phyloP scores from a whole-genome alignment of 2,797 vertebrate species.

The Pipistrellus nathusii region DNA sequence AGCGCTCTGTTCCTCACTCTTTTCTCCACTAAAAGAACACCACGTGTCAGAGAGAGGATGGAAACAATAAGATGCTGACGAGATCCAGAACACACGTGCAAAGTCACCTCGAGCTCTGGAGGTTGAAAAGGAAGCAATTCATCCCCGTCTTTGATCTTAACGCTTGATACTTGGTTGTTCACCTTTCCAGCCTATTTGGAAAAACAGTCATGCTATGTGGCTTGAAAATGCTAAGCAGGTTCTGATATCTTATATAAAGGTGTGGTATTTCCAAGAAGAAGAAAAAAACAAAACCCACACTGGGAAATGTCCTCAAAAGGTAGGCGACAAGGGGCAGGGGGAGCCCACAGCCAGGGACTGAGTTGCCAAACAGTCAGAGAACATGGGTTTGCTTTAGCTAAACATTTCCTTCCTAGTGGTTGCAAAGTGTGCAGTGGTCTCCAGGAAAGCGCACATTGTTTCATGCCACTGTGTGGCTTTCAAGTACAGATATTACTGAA shows the following conservation, averaged over 20 bases:
- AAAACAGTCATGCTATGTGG: slow-evolving; percentile 83
- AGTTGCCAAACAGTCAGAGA: slow-evolving; percentile 77
- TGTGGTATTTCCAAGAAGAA: slow-evolving; percentile 83
- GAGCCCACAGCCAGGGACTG: slow-evolving; percentile 70
- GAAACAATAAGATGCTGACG: slow-evolving; percentile 79
- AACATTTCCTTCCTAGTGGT: slow-evolving; percentile 78
- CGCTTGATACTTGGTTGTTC: slow-evolving; percentile 72
- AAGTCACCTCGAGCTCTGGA: slow-evolving; percentile 66
- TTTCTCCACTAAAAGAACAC: slow-evolving; percentile 80
- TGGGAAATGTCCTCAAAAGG: slow-evolving; percentile 77
- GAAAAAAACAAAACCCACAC: not conserved
- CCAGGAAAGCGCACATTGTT: slow-evolving; percentile 82
- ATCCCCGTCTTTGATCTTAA: slow-evolving; percentile 73
- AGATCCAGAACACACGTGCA: slow-evolving; percentile 80
- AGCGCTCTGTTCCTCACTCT: slow-evolving; percentile 67
- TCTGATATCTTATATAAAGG: slow-evolving; percentile 80
- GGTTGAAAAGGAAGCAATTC: slow-evolving; percentile 75
- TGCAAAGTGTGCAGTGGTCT: slow-evolving; percentile 79
- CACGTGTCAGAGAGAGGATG: slow-evolving; percentile 73
- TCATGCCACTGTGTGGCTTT: slow-evolving; percentile 84
- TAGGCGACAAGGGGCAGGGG: slow-evolving; percentile 71
- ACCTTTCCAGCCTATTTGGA: slow-evolving; percentile 75
- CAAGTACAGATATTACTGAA: slow-evolving; percentile 84
- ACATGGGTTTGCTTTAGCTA: slow-evolving; percentile 77
- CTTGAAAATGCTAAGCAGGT: slow-evolving; percentile 81